A percentile compares a stretch with the other conserved stretches of the same genome.
These are phyloP conservation scores for Myripristis jacobus DNA, from an alignment of 2,797 vertebrate species.

Conservation along the genomic window DNA sequence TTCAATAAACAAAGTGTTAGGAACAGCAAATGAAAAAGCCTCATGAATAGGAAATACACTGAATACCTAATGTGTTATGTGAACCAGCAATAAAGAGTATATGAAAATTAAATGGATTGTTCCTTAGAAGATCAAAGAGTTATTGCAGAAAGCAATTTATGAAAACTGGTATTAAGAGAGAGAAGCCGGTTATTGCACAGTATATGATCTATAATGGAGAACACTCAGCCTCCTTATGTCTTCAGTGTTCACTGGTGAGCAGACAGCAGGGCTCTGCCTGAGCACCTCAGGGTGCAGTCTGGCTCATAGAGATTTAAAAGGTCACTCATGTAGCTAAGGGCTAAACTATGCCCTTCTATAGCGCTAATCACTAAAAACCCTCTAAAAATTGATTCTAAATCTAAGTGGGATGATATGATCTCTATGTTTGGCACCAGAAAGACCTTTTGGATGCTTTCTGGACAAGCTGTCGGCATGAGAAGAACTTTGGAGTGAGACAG, in stretches of 20 bases:
- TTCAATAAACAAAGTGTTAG: no score
- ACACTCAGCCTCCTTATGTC: not conserved
- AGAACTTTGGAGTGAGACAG: not conserved
- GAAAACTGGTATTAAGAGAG: no score
- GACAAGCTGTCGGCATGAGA: not conserved
- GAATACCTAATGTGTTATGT: no score
- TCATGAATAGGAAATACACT: no score
- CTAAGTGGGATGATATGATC: slow-evolving; percentile 18
- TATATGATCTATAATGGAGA: not conserved
- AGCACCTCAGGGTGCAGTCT: slow-evolving; percentile 20
- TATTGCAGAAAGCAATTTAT: no score
- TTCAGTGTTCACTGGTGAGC: not conserved
- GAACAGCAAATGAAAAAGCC: no score
- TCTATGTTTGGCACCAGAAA: not conserved
- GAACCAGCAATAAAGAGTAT: no score
- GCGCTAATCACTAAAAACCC: slow-evolving; percentile 49
- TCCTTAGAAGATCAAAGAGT: no score
- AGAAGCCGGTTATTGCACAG: no score
- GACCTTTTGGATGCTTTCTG: slow-evolving; percentile 9
- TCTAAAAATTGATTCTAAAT: slow-evolving; percentile 28
- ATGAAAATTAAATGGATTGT: no score
- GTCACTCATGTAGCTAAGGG: slow-evolving; percentile 28
- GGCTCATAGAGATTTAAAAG: slow-evolving; percentile 32
- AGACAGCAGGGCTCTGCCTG: not conserved
- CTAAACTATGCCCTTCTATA: slow-evolving; percentile 33